Evolutionary conservation across 2,888 invertebrate genomes (phyloP), one percentile per base, ranked within the genome.

Genomic region (Bellardia pandia): DNA sequence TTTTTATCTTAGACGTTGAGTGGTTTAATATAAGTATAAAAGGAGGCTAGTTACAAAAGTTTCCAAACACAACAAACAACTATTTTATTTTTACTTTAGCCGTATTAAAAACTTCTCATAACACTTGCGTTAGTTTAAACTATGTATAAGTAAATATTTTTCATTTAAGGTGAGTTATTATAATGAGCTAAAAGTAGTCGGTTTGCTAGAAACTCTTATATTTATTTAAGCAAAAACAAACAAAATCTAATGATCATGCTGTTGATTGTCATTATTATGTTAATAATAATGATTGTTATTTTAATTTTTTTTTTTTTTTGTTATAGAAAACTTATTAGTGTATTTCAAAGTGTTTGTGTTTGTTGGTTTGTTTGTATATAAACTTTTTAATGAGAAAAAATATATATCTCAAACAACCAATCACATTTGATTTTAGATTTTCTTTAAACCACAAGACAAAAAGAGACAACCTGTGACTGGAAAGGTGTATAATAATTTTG

Each of bases 361-460:
- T 66, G 64, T 60, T 79, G 51, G 14, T 60, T n/a, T 40, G 60
- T 48, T 30, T 40, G 40, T 30, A 23, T 66, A 11, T n/a, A 33
- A 53, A 16, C 58, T 58, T 33, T 45, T 40, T 64, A 56, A 56
- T 48, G 0, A n/a, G 23, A 37, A 60, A 48, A 78, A 53, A 53
- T 14, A 56, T 79, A 23, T 37, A 37, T 37, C 40, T 69, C 40
- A 60, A 78, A 51, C 84, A 80, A 62, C 85, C 85, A 85, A 85
- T 85, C 85, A 80, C 45, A 81, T 66, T 81, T 64, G 33, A 23
- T 74, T 81, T 74, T 1, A 74, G 56, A 53, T 81, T 79, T 81
- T 85, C 79, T 75, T 85, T 14, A 53, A 60, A 40, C 16, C 33
- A 11, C n/a, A 76, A 76, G 69, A 79, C 33, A 45, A 79, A 85